Evolutionary conservation across 2,888 invertebrate species (phyloP), one percentile per base, ranked within the genome.

Genomic region (Entomobrya proxima): DNA sequence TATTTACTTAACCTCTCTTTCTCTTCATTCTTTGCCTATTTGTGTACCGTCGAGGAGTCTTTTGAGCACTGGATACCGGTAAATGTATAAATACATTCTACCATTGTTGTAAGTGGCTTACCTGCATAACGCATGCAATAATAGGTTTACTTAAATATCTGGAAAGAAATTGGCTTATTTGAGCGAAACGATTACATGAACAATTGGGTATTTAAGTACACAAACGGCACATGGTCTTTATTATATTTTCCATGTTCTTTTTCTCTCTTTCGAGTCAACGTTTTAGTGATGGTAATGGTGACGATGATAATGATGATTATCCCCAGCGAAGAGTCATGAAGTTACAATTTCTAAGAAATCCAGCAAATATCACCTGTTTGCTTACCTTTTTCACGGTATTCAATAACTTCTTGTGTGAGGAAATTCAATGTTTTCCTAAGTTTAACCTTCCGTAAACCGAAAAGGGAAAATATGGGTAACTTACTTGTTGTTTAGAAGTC

Each of bases 1-100:
- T 84, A 84, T 84, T 84, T 84, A 84, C 84, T 84, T 84, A 84
- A 84, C 84, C 84, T 84, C 44, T 69, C 55, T 55, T 77, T 74
- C n/a, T 35, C 67, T 67, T 82, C 18, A 30, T n/a, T 27, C 32
- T 50, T 37, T 52, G 18, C 47, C n/a, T 58, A 11, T 64, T 58
- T 58, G 35, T 52, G 27, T 35, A 52, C 74, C 74, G 52, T 30
- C 50, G n/a, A 44, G 6, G n/a, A n/a, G n/a, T n/a, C n/a, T n/a
- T n/a, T n/a, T n/a, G n/a, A n/a, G 27, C 32, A 15, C 7, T 32
- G 58, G 58, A 58, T 58, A 24, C 24, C 11, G 13, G 47, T 47
- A 47, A n/a, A n/a, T 47, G n/a, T 52, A 27, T 18, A 55, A 24
- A 15, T 15, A 4, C 21, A n/a, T n/a, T n/a, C n/a, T n/a, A n/a